phyloP scores from a whole-genome alignment of 2,113 vertebrate species.

The Gavia stellata region DNA sequence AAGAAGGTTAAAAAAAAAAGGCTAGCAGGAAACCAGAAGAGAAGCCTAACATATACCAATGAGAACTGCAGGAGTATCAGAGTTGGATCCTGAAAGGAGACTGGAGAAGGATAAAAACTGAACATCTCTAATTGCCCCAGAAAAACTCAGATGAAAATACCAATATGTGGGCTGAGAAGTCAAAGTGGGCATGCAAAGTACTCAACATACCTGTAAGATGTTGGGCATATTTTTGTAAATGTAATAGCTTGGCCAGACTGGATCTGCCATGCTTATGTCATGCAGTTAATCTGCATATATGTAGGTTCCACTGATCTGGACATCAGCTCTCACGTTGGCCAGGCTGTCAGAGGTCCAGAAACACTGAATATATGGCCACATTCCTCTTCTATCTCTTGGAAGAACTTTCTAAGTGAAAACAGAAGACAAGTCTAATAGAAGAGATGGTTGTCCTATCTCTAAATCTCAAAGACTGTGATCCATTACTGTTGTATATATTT shows the following conservation, averaged over 20 bases:
- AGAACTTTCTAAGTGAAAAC: not conserved
- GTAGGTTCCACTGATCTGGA: not conserved
- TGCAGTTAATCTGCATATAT: not conserved
- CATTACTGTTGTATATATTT: not conserved
- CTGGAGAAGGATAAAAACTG: not conserved
- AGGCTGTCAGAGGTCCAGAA: not conserved
- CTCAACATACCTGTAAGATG: not conserved
- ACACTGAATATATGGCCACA: not conserved
- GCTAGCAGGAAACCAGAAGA: not conserved
- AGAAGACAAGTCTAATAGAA: not conserved
- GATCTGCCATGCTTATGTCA: not conserved
- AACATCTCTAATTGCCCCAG: not conserved
- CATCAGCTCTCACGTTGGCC: not conserved
- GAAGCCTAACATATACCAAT: not conserved
- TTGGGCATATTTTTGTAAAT: not conserved
- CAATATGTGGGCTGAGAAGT: not conserved
- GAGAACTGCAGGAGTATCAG: not conserved
- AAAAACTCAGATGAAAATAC: not conserved
- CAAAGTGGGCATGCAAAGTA: not conserved
- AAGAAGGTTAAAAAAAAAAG: not conserved
- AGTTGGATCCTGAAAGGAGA: not conserved
- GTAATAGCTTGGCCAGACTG: not conserved
- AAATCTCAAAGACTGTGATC: not conserved
- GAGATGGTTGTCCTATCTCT: not conserved
- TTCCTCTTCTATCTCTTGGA: not conserved